A percentile compares a stretch with the other conserved stretches of the same genome.
phyloP scores from a whole-genome alignment of 2,113 vertebrate species.

The Cephalopholis sonnerati region DNA sequence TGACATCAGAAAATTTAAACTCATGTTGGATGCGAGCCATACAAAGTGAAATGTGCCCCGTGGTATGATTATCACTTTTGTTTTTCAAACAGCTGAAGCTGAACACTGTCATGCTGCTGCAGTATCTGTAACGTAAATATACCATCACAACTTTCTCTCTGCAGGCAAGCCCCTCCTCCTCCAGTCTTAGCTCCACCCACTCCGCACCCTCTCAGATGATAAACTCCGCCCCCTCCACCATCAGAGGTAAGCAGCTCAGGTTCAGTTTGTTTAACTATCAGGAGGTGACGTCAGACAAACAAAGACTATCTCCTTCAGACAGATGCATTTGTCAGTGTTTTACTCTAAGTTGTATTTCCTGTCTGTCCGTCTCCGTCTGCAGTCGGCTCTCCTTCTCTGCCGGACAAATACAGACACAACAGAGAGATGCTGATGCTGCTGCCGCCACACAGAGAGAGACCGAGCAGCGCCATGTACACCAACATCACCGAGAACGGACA shows the following conservation, averaged over 20 bases:
- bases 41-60: no score
- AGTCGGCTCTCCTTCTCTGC: constrained; percentile 95
- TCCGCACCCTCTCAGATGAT: constrained; percentile 97
- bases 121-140: neutral
- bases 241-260: constrained; percentile 88
- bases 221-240: constrained; percentile 92
- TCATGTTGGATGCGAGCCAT: no score
- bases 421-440: constrained; percentile 95
- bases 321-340: neutral
- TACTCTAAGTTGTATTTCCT: accelerated
- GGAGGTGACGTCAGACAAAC: neutral
- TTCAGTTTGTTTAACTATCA: neutral
- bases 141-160: neutral
- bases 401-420: constrained; percentile 95
- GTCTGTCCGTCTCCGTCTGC: neutral
- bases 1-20: no score
- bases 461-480: constrained; percentile 96
- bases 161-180: constrained; percentile 96
- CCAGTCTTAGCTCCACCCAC: constrained; percentile 97
- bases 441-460: constrained; percentile 92
- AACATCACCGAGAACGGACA: constrained; percentile 93
- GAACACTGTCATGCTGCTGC: neutral
- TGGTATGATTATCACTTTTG: no score
- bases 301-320: neutral
- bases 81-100: neutral